These are phyloP conservation scores for Panthera leo DNA, from an alignment of 2,113 vertebrate genomes.

Conservation along the genomic window DNA sequence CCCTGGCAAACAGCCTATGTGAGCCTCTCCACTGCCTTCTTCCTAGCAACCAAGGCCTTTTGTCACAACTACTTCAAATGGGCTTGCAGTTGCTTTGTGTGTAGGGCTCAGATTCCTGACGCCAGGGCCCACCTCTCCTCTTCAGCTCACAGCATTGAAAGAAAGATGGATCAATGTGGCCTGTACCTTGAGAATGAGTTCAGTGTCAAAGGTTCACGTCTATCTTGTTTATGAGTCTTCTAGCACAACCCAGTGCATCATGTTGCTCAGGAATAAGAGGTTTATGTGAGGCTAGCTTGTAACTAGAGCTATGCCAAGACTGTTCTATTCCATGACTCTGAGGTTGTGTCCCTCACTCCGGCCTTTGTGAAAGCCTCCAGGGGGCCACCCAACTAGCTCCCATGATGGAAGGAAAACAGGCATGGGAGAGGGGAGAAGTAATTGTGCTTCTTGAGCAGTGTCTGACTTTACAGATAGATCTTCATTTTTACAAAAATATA, in stretches of 20 bases:
- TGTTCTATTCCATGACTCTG: neutral
- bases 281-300: neutral
- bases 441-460: neutral
- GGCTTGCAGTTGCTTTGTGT: neutral
- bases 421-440: neutral
- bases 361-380: neutral
- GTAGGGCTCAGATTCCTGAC: constrained; percentile 11
- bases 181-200: neutral
- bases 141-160: neutral
- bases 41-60: constrained; percentile 84
- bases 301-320: neutral
- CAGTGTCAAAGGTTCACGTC: neutral
- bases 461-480: neutral
- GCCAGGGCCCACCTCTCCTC: neutral
- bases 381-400: neutral
- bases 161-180: neutral
- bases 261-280: neutral
- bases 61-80: constrained; percentile 48
- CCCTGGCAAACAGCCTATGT: constrained; percentile 52
- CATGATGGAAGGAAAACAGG: neutral
- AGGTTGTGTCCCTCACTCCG: neutral
- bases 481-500: too few species aligned
- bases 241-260: neutral
- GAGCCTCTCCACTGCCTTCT: constrained; percentile 68
- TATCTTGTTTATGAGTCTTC: neutral